A percentile compares a stretch with the other conserved stretches of the same genome.
Conservation (phyloP, 2,797 vertebrate genomes). For the Argya squamiceps region DNA sequence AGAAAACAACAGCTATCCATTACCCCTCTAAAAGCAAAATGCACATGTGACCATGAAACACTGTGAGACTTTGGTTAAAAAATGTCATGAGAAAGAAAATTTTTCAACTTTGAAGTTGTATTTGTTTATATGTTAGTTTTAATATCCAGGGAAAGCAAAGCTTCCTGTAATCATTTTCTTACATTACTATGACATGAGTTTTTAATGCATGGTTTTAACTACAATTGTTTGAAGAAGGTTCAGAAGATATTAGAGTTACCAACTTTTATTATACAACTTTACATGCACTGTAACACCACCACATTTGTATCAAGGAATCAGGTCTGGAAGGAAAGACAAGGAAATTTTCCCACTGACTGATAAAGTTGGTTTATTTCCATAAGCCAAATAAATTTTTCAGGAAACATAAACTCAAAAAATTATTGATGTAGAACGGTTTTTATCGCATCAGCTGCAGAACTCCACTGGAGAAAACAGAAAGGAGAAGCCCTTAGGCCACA, state of each 20-base stretch:
- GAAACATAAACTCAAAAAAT: slow-evolving; percentile 47
- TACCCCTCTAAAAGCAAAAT: background rate
- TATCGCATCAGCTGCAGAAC: slow-evolving; percentile 10
- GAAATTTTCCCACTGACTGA: background rate
- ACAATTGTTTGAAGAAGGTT: background rate
- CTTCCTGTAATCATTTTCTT: background rate
- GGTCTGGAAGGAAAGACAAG: background rate
- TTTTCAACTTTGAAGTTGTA: background rate
- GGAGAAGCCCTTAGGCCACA: slow-evolving; percentile 28
- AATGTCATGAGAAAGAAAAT: background rate
- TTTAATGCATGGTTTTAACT: background rate
- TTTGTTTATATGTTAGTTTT: background rate
- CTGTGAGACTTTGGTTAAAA: background rate
- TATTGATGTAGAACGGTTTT: slow-evolving; percentile 31
- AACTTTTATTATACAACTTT: background rate
- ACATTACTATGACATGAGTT: background rate
- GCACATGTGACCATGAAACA: background rate
- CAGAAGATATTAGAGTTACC: background rate
- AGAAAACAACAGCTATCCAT: background rate
- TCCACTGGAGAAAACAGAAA: slow-evolving; percentile 45
- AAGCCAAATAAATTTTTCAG: background rate
- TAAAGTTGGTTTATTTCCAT: background rate
- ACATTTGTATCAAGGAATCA: background rate
- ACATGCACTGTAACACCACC: background rate
- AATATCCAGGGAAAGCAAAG: background rate